A percentile compares a stretch with the other conserved stretches of the same genome.
Evolutionary conservation across 2,113 vertebrate species (phyloP).

Genomic region (Pangasianodon hypophthalmus): DNA sequence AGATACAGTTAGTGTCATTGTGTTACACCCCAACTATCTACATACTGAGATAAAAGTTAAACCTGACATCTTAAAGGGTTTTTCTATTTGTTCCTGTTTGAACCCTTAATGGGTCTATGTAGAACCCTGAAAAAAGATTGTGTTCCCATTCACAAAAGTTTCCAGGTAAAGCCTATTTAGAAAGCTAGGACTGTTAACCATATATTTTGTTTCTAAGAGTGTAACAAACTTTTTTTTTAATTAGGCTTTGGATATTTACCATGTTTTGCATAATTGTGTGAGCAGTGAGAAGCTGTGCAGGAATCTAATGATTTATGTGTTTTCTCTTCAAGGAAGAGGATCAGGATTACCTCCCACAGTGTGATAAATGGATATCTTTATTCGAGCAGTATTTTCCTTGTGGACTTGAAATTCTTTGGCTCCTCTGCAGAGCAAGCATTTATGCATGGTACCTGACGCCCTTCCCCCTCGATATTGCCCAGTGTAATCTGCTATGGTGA

Average conservation of each 20-base stretch:
- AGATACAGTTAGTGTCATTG: neutral
- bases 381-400: slow-evolving; percentile 61
- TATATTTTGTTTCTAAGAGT: neutral
- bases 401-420: slow-evolving; percentile 62
- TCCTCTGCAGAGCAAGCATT: slow-evolving; percentile 9
- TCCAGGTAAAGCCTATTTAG: neutral
- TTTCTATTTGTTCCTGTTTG: neutral
- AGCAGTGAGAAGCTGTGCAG: slow-evolving; percentile 21
- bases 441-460: slow-evolving; percentile 40
- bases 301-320: slow-evolving; percentile 27
- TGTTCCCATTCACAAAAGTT: neutral
- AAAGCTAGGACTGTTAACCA: neutral
- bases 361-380: slow-evolving; percentile 61
- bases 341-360: slow-evolving; percentile 34
- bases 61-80: neutral
- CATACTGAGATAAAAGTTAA: neutral
- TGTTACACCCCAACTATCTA: neutral
- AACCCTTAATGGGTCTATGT: neutral
- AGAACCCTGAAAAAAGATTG: neutral
- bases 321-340: slow-evolving; percentile 17
- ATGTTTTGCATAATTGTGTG: neutral
- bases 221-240: neutral
- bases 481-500: slow-evolving; percentile 20
- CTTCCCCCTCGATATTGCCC: slow-evolving; percentile 27
- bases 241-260: slow-evolving; percentile 13